Base-by-base conservation (phyloP, 2,797 vertebrate species). In the Clarias platycephalus region DNA sequence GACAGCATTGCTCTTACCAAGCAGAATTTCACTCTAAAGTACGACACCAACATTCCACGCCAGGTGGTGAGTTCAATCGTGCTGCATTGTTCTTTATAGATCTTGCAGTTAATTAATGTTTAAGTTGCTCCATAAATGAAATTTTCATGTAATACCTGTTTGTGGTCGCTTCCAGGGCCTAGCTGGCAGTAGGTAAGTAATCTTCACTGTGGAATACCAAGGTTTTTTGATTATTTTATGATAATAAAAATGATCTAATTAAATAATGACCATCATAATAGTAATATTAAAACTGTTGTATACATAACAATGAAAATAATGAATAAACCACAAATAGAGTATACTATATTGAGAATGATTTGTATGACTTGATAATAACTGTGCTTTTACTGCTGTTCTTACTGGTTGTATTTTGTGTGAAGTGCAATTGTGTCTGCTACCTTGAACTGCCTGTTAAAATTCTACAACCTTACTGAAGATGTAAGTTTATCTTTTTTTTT, bases 1-100 rank as follows among this genome's bases (percentile, higher is more conserved):
- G 53, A 53, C 91, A 96, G 96, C 3, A 95, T 96, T 53, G 95
- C 95, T 67, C 84, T 96, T 82, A 95, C 94, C 8, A 96, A 96
- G 90, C 94, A 96, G 91, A 96, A 96, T 90, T 96, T 96, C 90
- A 96, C 95, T 0, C 91, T 96, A 60, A 96, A 95, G 88, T 96
- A 96, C 1, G 95, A 96, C 90, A 96, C 95, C 88, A 96, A 96
- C 91, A 96, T 96, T 87, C 96, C 96, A 70, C 93, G 96, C 0
- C 96, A 96, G 84, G 96, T 96, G 95, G 96, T 96, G 81, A 83
- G 53, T 82, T 67, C 28, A 31, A 34, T 44, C 1, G 0, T 55
- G 10, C 63, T n/a, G 34, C 34, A 0, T 44, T n/a, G 2, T 66
- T 75, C 34, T 80, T 15, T 16, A 26, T 22, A 40, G 3, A 16